Evolutionary conservation across 2,888 invertebrate species (phyloP), one percentile per base, ranked within the genome.

Genomic region (Eupithecia exiguata): DNA sequence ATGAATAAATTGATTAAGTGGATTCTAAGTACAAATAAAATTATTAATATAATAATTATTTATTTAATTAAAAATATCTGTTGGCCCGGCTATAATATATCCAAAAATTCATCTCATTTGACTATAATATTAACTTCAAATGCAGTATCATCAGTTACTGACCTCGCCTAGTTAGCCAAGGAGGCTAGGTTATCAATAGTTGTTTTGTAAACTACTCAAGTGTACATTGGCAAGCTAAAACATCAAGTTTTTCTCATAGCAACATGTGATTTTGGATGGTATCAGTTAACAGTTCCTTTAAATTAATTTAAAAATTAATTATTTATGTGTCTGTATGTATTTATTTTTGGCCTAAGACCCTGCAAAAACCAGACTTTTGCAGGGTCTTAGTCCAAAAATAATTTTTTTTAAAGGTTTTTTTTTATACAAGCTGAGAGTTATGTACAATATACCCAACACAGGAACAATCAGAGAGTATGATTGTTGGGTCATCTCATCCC

Each of bases 131-230:
- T 38, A n/a, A 35, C 63, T 65, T 38, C 36, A 12, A 65, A n/a
- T 40, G 25, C 66, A 66, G 66, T 66, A 66, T 72, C 70, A 66
- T 79, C 72, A 80, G 79, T 82, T 80, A 82, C 78, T 86, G 86
- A 84, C 86, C 84, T 83, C 81, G 75, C 79, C 80, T 81, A 84
- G 82, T 83, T 84, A 78, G 74, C 70, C 76, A 67, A 78, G 76
- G 77, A 77, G 71, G 53, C 74, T 82, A 78, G 84, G 85, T 87
- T 87, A 87, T 87, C 87, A 78, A 40, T 69, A n/a, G 18, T 66
- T 66, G 49, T 30, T 36, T 3, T 35, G 46, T 63, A 30, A 43
- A 69, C 62, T 62, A 7, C 35, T 18, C 62, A 18, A 30, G 4
- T 6, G 9, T 30, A 61, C 1, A 30, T 30, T 61, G 30, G 30